Evolutionary conservation across 2,113 vertebrate genomes (phyloP).

Genomic region (Oreocharis arfaki): DNA sequence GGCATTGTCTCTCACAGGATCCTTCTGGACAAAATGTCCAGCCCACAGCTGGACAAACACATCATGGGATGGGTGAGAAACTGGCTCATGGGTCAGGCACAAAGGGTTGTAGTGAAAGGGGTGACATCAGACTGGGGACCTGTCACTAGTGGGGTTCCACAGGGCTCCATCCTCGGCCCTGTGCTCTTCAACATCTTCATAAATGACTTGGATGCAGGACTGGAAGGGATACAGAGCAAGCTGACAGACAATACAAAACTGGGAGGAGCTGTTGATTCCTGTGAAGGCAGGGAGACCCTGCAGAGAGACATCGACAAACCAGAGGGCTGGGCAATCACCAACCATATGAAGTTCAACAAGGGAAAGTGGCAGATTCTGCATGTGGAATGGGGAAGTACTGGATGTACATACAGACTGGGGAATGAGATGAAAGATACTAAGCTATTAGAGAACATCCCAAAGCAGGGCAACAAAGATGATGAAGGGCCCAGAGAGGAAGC

Average conservation of each 20-base stretch:
- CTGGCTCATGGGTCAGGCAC: accelerated
- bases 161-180: too few relatives aligned
- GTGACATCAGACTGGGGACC: not conserved
- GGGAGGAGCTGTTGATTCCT: not conserved
- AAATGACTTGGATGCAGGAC: not conserved
- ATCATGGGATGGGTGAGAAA: too few relatives aligned
- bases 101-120: not conserved
- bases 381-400: not conserved
- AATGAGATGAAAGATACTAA: not conserved
- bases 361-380: not conserved
- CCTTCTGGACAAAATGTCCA: not conserved
- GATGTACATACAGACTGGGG: not conserved
- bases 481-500: not conserved
- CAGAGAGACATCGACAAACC: not conserved
- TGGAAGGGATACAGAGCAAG: not conserved
- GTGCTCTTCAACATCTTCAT: not conserved
- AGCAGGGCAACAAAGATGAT: not conserved
- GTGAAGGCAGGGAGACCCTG: accelerated
- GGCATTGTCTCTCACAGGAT: not conserved
- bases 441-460: not conserved
- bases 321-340: not conserved
- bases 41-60: not conserved
- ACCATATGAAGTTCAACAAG: not conserved
- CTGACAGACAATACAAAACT: too few relatives aligned
- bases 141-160: not conserved